A percentile compares a stretch with the other conserved stretches of the same genome.
Evolutionary conservation across 2,888 invertebrate species (phyloP).

Genomic region (Venustoraphidia nigricollis): DNA sequence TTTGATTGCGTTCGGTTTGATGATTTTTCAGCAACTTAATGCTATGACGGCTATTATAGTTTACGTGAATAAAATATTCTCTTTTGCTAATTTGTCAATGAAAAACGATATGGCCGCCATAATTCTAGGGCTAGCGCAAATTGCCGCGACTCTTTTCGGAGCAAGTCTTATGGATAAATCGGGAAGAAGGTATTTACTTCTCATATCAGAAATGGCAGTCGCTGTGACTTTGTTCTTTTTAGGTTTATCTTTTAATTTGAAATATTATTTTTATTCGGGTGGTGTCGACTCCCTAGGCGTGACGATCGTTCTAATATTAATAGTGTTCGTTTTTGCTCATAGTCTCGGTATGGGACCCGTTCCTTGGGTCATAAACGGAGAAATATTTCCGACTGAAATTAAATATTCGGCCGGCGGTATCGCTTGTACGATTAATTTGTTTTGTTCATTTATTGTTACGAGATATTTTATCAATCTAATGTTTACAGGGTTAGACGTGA

Average conservation of each 20-base stretch:
- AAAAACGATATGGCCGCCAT: constrained; percentile 33
- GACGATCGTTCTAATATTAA: constrained; percentile 45
- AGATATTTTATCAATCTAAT: constrained; percentile 39
- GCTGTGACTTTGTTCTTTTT: constrained; percentile 45
- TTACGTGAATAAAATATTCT: constrained; percentile 38
- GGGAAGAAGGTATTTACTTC: constrained; percentile 56
- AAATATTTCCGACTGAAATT: constrained; percentile 60
- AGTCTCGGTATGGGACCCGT: constrained; percentile 68
- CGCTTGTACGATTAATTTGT: constrained; percentile 62
- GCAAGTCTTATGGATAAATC: constrained; percentile 59
- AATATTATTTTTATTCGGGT: constrained; percentile 2
- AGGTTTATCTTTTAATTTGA: constrained; percentile 45
- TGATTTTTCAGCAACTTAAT: constrained; percentile 48
- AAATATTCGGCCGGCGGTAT: constrained; percentile 59
- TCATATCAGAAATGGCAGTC: constrained; percentile 52
- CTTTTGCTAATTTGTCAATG: constrained; percentile 23
- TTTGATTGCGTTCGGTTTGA: constrained; percentile 38
- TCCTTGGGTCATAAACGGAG: constrained; percentile 64
- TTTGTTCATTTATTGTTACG: constrained; percentile 57
- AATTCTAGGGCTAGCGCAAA: constrained; percentile 50
- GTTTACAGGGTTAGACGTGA: constrained; percentile 33
- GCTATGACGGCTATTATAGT: constrained; percentile 46
- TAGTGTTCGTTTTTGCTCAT: constrained; percentile 55
- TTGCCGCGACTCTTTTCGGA: constrained; percentile 51
- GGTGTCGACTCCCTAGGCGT: constrained; percentile 24